A percentile compares a stretch with the other conserved stretches of the same genome.
Evolutionary conservation across 2,113 vertebrate genomes (phyloP).

Genomic region (Gorilla gorilla): DNA sequence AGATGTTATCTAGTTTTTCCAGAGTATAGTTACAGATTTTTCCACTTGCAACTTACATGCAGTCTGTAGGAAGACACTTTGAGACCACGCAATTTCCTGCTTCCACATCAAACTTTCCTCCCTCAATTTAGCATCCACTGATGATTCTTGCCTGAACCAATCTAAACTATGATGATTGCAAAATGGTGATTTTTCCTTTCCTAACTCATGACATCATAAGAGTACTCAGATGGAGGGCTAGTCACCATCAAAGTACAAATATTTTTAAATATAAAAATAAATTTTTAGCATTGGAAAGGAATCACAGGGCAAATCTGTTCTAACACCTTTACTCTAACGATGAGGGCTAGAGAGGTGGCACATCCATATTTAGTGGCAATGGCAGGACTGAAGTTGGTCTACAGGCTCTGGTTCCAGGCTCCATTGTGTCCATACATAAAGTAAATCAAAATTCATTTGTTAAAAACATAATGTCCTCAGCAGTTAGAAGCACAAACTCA

Average conservation of each 20-base stretch:
- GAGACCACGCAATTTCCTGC: neutral
- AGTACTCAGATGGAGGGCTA: neutral
- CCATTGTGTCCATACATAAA: neutral
- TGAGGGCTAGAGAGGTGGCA: neutral
- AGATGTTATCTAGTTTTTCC: neutral
- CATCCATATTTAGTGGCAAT: neutral
- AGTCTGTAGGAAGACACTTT: neutral
- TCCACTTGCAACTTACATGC: neutral
- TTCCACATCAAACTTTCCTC: neutral
- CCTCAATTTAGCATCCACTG: neutral
- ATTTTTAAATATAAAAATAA: neutral
- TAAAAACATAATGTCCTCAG: neutral
- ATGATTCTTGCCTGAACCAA: neutral
- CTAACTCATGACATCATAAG: neutral
- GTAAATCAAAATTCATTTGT: neutral
- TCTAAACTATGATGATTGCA: neutral
- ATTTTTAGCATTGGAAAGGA: neutral
- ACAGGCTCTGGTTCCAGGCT: neutral
- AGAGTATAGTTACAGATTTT: neutral
- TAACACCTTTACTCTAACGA: neutral
- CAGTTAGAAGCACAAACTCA: neutral
- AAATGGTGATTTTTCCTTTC: neutral
- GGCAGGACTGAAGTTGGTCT: neutral
- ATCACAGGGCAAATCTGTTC: neutral
- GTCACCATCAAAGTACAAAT: neutral